phyloP scores from a whole-genome alignment of 2,888 invertebrate species.

The Apamea epomidion region DNA sequence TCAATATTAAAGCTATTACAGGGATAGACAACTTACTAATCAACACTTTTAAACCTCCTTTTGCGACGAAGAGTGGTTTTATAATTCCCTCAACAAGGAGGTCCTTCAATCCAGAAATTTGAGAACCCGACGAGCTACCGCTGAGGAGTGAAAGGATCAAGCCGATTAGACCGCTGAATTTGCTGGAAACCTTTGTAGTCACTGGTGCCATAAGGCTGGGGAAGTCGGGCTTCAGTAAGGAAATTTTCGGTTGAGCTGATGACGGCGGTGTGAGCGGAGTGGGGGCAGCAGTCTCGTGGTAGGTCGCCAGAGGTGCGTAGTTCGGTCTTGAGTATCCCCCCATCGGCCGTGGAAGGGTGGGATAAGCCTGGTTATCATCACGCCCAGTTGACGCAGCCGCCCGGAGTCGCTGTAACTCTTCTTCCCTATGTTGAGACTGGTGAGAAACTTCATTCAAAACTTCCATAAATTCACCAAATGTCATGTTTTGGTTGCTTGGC shows the following conservation, averaged over 20 bases:
- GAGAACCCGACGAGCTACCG: constrained; percentile 76
- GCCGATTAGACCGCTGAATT: constrained; percentile 80
- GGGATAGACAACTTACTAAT: constrained; percentile 86
- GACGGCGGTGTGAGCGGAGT: constrained; percentile 47
- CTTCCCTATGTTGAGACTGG: constrained; percentile 65
- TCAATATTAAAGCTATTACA: constrained; percentile 81
- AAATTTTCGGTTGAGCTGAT: constrained; percentile 67
- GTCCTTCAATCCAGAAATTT: constrained; percentile 81
- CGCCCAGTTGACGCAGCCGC: constrained; percentile 62
- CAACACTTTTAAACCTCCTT: constrained; percentile 82
- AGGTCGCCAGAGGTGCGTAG: constrained; percentile 57
- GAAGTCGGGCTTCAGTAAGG: constrained; percentile 72
- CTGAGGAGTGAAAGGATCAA: constrained; percentile 80
- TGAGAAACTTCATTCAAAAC: constrained; percentile 70
- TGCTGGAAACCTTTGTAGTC: constrained; percentile 77
- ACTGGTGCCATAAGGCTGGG: constrained; percentile 77
- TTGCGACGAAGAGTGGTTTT: constrained; percentile 80
- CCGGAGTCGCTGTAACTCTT: constrained; percentile 60
- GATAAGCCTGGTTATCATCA: constrained; percentile 46
- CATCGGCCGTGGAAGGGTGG: constrained; percentile 44
- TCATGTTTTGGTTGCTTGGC: constrained; percentile 40
- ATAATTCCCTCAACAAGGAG: constrained; percentile 83
- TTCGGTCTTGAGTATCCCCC: constrained; percentile 51
- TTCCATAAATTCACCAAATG: constrained; percentile 68
- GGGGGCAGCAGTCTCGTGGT: constrained; percentile 61